phyloP scores from a whole-genome alignment of 2,888 invertebrate genomes.

The Plutella xylostella region DNA sequence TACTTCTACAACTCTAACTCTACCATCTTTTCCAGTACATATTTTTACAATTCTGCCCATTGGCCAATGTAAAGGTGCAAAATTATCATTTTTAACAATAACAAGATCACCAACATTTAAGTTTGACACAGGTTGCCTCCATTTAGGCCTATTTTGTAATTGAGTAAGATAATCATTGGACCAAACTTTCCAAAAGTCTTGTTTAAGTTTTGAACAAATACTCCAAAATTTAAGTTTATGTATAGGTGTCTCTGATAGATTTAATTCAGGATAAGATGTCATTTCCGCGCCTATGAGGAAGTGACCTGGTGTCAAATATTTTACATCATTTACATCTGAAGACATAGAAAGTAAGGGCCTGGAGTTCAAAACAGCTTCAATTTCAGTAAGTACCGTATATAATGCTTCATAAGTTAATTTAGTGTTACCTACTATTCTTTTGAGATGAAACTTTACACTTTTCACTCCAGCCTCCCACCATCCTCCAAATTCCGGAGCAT shows the following conservation, averaged over 20 bases:
- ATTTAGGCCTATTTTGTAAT: conserved; percentile 4
- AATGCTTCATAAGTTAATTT: conserved; percentile 8
- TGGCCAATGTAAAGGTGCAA: not conserved
- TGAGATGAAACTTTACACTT: conserved; percentile 7
- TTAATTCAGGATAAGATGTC: not conserved
- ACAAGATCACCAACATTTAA: not conserved
- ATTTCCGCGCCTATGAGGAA: not conserved
- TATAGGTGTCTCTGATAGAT: not conserved
- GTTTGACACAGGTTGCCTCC: not conserved
- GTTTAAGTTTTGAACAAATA: not conserved
- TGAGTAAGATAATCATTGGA: conserved; percentile 2
- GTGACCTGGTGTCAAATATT: conserved; percentile 7
- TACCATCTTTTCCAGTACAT: not conserved
- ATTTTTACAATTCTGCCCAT: not conserved
- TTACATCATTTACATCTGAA: conserved; percentile 1
- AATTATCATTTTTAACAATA: not conserved
- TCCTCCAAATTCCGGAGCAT: conserved; percentile 1
- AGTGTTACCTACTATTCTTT: conserved; percentile 5
- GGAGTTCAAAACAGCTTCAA: conserved; percentile 10
- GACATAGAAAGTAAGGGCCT: conserved; percentile 3
- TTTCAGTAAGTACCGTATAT: conserved; percentile 2
- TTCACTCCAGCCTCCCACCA: conserved; percentile 5
- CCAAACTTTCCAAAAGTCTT: conserved; percentile 6
- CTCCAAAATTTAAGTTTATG: conserved; percentile 1
- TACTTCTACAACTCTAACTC: not conserved